These are phyloP conservation scores for Aleiodes testaceus DNA, from an alignment of 2,888 invertebrate genomes.

Conservation along the genomic window DNA sequence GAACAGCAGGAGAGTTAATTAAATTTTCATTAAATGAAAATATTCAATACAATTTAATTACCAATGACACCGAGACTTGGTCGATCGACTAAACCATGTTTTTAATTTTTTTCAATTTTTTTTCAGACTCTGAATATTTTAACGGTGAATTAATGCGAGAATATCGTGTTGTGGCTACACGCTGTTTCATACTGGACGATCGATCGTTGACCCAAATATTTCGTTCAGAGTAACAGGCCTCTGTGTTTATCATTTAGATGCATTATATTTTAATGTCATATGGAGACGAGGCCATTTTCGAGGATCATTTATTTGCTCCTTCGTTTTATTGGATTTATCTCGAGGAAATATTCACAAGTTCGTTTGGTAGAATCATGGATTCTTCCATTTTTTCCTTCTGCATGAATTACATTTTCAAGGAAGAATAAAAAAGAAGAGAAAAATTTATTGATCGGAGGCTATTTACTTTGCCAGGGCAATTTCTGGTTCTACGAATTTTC, in stretches of 20 bases:
- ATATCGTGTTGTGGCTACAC: slow-evolving; percentile 19
- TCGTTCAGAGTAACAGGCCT: slow-evolving; percentile 15
- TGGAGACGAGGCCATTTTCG: not conserved
- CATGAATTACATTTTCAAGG: too few relatives aligned
- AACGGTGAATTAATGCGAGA: slow-evolving; percentile 19
- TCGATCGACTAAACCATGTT: not conserved
- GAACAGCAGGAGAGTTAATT: not conserved
- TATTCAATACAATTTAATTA: slow-evolving; percentile 19
- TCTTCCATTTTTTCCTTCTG: too few relatives aligned
- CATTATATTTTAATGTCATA: slow-evolving; percentile 22
- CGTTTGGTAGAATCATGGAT: too few relatives aligned
- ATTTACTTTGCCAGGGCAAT: too few relatives aligned
- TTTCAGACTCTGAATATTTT: slow-evolving; percentile 8
- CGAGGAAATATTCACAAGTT: too few relatives aligned
- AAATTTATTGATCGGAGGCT: too few relatives aligned
- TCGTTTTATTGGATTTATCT: too few relatives aligned
- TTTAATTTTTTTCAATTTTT: not conserved
- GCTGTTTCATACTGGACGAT: slow-evolving; percentile 11
- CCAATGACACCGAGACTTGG: not conserved
- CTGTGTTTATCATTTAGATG: slow-evolving; percentile 19
- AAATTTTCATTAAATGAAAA: not conserved
- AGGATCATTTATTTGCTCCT: too few relatives aligned
- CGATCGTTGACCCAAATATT: slow-evolving; percentile 40
- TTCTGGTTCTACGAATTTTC: too few relatives aligned
- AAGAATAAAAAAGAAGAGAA: too few relatives aligned